Conservation (phyloP, 2,113 vertebrate species). For the Nothobranchius furzeri region DNA sequence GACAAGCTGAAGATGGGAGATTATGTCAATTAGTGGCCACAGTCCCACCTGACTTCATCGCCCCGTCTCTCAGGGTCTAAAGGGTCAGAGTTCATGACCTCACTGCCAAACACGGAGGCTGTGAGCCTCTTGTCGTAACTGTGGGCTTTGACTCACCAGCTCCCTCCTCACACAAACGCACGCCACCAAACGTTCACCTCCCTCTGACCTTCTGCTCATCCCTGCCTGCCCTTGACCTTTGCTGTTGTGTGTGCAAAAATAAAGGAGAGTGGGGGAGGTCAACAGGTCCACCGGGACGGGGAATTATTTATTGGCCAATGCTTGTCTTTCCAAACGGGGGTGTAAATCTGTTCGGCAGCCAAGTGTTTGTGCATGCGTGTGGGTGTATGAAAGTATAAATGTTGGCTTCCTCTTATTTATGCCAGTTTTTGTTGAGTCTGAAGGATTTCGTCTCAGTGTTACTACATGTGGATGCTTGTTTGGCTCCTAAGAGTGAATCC, state of each 20-base stretch:
- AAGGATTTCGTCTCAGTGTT: conserved; percentile 16
- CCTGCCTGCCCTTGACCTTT: conserved; percentile 67
- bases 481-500: conserved; percentile 26
- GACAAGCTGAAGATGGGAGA: conserved; percentile 67
- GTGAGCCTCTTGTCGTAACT: conserved; percentile 13
- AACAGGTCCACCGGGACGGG: conserved; percentile 32
- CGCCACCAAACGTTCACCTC: conserved; percentile 33
- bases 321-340: conserved; percentile 52
- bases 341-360: conserved; percentile 40
- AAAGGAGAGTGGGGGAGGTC: conserved; percentile 37
- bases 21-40: conserved; percentile 71
- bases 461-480: conserved; percentile 22
- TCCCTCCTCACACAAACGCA: conserved; percentile 16
- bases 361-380: conserved; percentile 23
- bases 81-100: conserved; percentile 63
- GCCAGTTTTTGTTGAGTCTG: conserved; percentile 38
- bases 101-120: conserved; percentile 49
- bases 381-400: conserved; percentile 13
- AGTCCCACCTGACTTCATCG: conserved; percentile 48
- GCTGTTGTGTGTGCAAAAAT: conserved; percentile 34
- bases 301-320: conserved; percentile 61
- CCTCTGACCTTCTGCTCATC: conserved; percentile 55
- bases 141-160: conserved; percentile 7
- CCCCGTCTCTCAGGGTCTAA: conserved; percentile 40
- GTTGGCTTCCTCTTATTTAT: conserved; percentile 24